Percentiles rank a stretch among this genome's conserved stretches.
Evolutionary conservation across 2,113 vertebrate species (phyloP).

Genomic region (Myiozetetes cayanensis): DNA sequence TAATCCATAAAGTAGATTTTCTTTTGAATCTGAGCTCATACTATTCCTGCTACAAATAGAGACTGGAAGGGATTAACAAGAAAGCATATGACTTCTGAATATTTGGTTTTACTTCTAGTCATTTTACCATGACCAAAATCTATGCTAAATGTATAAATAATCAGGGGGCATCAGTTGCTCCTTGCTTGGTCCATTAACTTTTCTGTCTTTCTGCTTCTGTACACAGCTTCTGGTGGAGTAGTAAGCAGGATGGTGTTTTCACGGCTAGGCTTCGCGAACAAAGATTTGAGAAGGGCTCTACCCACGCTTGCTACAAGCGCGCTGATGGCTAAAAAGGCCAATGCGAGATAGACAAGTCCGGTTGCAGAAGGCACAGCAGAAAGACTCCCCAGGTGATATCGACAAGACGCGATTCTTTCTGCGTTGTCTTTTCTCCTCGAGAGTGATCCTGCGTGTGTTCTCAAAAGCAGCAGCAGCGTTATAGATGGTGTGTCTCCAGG

Average conservation of each 20-base stretch:
- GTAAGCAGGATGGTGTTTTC: neutral
- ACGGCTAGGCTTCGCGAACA: too few species aligned
- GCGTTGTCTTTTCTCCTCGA: too few species aligned
- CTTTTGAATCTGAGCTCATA: neutral
- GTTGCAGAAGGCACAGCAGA: too few species aligned
- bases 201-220: neutral
- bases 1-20: neutral
- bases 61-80: neutral
- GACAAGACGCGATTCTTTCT: too few species aligned
- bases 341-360: too few species aligned
- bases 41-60: neutral
- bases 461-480: too few species aligned
- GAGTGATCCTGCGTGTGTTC: too few species aligned
- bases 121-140: neutral
- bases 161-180: neutral
- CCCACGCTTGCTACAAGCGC: too few species aligned
- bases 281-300: too few species aligned
- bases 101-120: neutral
- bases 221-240: neutral
- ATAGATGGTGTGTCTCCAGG: too few species aligned
- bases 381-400: too few species aligned
- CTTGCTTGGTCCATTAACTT: neutral
- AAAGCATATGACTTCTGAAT: neutral
- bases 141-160: neutral
- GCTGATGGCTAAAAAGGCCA: too few species aligned